Percentiles rank a stretch among this genome's conserved stretches.
Conservation (phyloP, 2,113 vertebrate species). For the Australoheros scitulus region DNA sequence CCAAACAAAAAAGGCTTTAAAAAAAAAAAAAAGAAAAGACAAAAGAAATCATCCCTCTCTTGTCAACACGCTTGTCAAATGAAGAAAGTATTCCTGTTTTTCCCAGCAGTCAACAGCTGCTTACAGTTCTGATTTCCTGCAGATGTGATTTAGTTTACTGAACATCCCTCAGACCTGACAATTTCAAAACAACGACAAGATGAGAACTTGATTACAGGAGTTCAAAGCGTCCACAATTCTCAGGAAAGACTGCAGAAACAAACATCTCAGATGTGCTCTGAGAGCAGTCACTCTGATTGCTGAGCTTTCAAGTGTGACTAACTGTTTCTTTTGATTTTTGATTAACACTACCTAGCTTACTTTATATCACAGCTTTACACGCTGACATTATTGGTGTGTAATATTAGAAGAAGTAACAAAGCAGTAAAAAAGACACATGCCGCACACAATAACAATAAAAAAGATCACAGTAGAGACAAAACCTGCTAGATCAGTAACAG, state of each 20-base stretch:
- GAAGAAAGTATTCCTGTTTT: slow-evolving; percentile 31
- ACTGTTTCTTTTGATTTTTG: slow-evolving; percentile 17
- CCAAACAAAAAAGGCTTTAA: no score
- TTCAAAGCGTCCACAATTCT: slow-evolving; percentile 19
- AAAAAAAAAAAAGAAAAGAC: no score
- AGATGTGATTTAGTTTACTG: slow-evolving; percentile 66
- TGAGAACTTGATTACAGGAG: slow-evolving; percentile 47
- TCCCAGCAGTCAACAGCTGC: slow-evolving; percentile 14
- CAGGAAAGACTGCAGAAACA: slow-evolving; percentile 22
- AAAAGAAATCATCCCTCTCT: no score
- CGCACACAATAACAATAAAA: background rate
- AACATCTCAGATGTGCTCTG: background rate
- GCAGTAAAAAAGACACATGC: background rate
- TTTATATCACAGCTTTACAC: background rate
- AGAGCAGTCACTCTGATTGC: slow-evolving; percentile 13
- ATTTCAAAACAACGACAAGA: slow-evolving; percentile 33
- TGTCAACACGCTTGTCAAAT: slow-evolving; percentile 21
- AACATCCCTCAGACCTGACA: slow-evolving; percentile 21
- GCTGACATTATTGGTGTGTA: background rate
- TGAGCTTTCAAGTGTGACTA: background rate
- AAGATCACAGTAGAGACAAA: background rate
- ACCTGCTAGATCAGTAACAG: background rate
- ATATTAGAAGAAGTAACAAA: background rate
- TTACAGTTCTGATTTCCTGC: slow-evolving; percentile 47
- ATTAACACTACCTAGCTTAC: background rate